Evolutionary conservation across 2,113 vertebrate genomes (phyloP).

Genomic region (Athene cunicularia): DNA sequence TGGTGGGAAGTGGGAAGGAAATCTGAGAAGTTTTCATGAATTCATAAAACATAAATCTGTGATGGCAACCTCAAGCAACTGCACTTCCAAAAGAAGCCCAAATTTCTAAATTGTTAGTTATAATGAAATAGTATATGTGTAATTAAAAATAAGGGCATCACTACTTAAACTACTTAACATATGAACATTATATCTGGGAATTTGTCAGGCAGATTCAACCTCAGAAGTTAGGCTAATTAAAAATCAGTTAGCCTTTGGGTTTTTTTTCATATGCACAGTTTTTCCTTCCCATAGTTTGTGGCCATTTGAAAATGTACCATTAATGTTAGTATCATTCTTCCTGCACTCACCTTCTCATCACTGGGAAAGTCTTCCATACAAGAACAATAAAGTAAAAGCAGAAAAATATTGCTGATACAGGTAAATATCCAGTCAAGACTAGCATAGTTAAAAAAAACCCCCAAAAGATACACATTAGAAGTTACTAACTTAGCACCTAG

Average conservation of each 20-base stretch:
- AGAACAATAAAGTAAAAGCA: background rate
- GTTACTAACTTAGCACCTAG: background rate
- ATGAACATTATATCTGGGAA: background rate
- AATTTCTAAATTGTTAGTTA: background rate
- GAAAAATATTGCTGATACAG: background rate
- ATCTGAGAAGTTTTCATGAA: background rate
- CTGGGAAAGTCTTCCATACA: background rate
- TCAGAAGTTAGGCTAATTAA: background rate
- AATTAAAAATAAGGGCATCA: background rate
- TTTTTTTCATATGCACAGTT: background rate
- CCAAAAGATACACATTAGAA: background rate
- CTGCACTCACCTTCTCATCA: background rate
- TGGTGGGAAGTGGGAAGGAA: accelerated
- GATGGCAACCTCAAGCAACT: background rate
- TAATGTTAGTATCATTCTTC: background rate
- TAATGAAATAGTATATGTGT: background rate
- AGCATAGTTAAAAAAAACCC: background rate
- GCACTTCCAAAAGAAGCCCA: background rate
- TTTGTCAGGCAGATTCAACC: background rate
- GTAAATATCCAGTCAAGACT: background rate
- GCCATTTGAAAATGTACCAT: background rate
- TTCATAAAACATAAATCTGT: background rate
- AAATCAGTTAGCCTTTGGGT: background rate
- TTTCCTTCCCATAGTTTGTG: background rate
- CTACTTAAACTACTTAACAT: background rate